Percentiles rank a stretch among this genome's conserved stretches.
These are phyloP conservation scores for Xenopus petersii DNA, from an alignment of 2,797 vertebrate species.

Conservation along the genomic window DNA sequence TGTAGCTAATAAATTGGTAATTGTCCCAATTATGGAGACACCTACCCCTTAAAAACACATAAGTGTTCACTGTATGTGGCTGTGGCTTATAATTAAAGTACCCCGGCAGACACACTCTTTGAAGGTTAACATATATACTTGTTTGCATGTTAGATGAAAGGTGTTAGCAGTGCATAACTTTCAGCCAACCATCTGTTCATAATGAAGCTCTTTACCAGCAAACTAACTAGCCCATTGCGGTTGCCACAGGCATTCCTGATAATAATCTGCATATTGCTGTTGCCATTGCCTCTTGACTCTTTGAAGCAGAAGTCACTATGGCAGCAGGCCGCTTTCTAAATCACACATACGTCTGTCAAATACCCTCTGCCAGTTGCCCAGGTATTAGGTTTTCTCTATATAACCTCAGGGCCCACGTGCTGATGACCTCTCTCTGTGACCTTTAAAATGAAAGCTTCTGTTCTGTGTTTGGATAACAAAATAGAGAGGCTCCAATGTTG, in stretches of 20 bases:
- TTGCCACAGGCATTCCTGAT: constrained; percentile 59
- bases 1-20: background rate
- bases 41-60: background rate
- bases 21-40: background rate
- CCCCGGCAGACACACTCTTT: constrained; percentile 23
- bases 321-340: constrained; percentile 42
- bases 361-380: constrained; percentile 71
- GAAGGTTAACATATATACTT: constrained; percentile 12
- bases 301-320: constrained; percentile 55
- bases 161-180: constrained; percentile 61
- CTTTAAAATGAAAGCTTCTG: constrained; percentile 61
- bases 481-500: background rate
- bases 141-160: constrained; percentile 33
- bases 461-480: constrained; percentile 19
- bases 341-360: constrained; percentile 51
- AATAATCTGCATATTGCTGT: constrained; percentile 58
- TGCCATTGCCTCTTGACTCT: constrained; percentile 48
- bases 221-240: constrained; percentile 55
- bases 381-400: constrained; percentile 71
- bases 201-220: constrained; percentile 62
- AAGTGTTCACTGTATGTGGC: background rate
- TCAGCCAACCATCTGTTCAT: constrained; percentile 68
- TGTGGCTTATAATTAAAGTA: constrained; percentile 14
- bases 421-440: constrained; percentile 60
- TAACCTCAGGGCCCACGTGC: constrained; percentile 50